Evolutionary conservation across 2,888 invertebrate genomes (phyloP).

Genomic region (Xylocampa areola): DNA sequence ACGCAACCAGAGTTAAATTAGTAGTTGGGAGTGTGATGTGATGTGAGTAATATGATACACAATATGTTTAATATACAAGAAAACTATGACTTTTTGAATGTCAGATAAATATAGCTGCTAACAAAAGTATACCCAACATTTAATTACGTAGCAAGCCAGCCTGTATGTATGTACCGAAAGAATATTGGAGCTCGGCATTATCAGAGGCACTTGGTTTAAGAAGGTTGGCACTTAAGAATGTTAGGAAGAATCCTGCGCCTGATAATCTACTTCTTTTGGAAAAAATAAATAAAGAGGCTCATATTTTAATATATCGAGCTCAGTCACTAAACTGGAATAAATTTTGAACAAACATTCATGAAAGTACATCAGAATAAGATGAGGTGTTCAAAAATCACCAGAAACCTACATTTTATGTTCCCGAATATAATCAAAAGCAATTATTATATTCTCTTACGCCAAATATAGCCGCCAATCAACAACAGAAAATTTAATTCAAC

Average conservation of each 20-base stretch:
- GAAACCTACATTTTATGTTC: not conserved
- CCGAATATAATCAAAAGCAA: not conserved
- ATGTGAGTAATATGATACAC: not conserved
- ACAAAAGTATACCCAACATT: no score
- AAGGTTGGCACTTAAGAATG: not conserved
- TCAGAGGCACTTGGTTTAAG: not conserved
- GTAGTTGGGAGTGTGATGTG: not conserved
- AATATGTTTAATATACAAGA: no score
- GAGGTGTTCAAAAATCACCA: not conserved
- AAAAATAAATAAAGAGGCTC: no score
- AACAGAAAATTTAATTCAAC: no score
- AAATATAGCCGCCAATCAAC: no score
- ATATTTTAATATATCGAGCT: no score
- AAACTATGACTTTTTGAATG: no score
- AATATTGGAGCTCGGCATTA: not conserved
- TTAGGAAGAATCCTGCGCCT: not conserved
- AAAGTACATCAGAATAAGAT: not conserved
- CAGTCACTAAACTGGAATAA: no score
- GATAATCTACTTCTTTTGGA: no score
- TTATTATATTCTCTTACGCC: conserved; percentile 5
- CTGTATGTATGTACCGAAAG: no score
- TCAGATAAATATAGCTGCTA: no score
- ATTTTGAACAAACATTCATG: not conserved
- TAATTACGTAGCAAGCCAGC: no score
- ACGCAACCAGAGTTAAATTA: not conserved